Base-by-base conservation (phyloP, 2,113 vertebrate species). In the Pan paniscus region DNA sequence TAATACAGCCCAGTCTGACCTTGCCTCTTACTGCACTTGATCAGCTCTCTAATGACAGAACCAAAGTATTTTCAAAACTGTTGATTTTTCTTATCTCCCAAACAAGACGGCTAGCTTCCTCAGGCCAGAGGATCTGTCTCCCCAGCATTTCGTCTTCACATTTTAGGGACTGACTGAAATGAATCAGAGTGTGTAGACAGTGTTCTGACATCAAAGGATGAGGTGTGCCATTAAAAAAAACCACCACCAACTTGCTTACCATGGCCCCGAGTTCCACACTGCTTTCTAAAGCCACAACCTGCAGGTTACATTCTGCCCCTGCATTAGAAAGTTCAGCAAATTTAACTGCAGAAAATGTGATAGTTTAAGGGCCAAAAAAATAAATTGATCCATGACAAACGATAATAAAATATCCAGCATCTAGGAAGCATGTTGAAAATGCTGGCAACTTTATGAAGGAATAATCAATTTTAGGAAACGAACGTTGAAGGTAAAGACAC, bases 211-310 rank as follows among this genome's bases (percentile, higher is more conserved):
- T 35, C 55, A 40, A 17, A 23, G 43, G 18, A 6, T 1, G 18
- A 81, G 35, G 22, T 4, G 4, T 17, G 18, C 80, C 46, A 0
- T 12, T 57, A 32, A 17, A 25, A 48, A 13, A 2, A 68, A 4
- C 16, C 0, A n/a, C 20, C 22, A 25, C 22, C 32, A 13, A 57
- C n/a, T 5, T 55, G n/a, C 0, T 0, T 2, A 22, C 22, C 64
- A 22, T 0, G 9, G n/a, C 67, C 43, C 75, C 0, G 4, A 10
- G 64, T 14, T 2, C 61, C 32, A 23, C 11, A 25, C 5, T 0
- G 67, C 43, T 52, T 75, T 27, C 8, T 7, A 81, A 9, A 72
- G 52, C 18, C 50, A 85, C 40, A 55, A n/a, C 30, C 8, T 55
- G 20, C 17, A 18, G 40, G 72, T 43, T 64, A 3, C 3, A 11